Conservation (phyloP, 2,113 vertebrate species). For the Notothenia rossii region DNA sequence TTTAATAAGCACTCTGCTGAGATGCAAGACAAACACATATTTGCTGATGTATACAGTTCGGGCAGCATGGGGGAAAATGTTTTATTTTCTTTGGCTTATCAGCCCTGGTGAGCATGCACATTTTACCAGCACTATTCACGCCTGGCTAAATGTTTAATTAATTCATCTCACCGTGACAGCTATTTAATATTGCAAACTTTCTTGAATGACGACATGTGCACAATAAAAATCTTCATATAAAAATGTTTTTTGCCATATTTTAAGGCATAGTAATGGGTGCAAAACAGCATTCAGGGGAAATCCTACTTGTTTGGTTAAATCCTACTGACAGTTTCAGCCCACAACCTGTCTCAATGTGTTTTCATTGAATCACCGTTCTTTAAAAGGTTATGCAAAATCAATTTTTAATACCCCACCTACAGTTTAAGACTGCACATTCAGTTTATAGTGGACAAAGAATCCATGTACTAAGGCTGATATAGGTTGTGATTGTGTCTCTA, state of each 20-base stretch:
- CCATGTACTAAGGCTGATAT: not conserved
- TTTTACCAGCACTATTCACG: not conserved
- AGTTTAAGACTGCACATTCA: not conserved
- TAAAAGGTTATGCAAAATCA: not conserved
- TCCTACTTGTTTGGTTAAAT: conserved; percentile 9
- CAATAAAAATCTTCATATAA: conserved; percentile 47
- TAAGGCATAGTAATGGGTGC: not conserved
- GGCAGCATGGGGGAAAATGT: not conserved
- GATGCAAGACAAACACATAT: conserved; percentile 40
- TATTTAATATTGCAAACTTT: conserved; percentile 46
- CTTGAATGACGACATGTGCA: conserved; percentile 28
- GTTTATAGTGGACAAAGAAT: not conserved
- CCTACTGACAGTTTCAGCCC: conserved; percentile 31
- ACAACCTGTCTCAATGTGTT: not conserved
- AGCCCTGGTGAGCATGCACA: not conserved
- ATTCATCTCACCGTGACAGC: conserved; percentile 15
- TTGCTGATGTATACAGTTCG: conserved; percentile 9
- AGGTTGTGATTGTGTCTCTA: conserved; percentile 1
- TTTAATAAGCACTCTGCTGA: conserved; percentile 29
- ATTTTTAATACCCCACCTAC: not conserved
- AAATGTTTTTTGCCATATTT: conserved; percentile 25
- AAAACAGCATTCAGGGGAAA: not conserved
- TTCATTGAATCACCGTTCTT: conserved; percentile 4
- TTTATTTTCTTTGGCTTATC: conserved; percentile 20
- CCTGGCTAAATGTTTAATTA: conserved; percentile 3